Evolutionary conservation across 2,888 invertebrate species (phyloP).

Genomic region (Drosophila algonquin): DNA sequence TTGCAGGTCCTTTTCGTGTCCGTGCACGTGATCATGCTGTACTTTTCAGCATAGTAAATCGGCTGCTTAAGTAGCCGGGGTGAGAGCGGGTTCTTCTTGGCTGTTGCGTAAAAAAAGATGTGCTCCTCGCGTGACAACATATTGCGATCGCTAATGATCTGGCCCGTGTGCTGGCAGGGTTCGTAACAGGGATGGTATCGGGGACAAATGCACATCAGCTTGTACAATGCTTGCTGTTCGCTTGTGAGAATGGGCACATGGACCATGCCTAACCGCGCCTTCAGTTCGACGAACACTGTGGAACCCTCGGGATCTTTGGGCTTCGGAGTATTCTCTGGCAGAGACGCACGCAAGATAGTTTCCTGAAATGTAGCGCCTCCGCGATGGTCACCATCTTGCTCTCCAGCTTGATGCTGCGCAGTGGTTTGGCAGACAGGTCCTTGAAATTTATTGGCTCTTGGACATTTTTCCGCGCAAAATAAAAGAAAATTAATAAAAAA

Average conservation of each 20-base stretch:
- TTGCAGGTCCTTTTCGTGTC: constrained; percentile 68
- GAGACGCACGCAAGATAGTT: constrained; percentile 36
- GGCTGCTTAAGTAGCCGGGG: constrained; percentile 35
- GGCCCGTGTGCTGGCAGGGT: constrained; percentile 80
- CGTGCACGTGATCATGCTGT: too few relatives aligned
- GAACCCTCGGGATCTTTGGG: constrained; percentile 39
- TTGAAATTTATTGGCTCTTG: constrained; percentile 21
- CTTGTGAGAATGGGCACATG: constrained; percentile 6
- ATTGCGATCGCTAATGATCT: constrained; percentile 81
- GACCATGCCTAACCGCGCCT: constrained; percentile 68
- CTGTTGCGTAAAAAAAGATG: constrained; percentile 79
- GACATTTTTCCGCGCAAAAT: constrained; percentile 40
- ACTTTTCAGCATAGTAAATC: too few relatives aligned
- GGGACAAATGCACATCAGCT: constrained; percentile 73
- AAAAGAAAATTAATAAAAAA: constrained; percentile 14
- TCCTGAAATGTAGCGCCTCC: constrained; percentile 43
- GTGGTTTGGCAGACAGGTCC: constrained; percentile 22
- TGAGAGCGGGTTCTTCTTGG: constrained; percentile 71
- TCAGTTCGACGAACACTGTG: constrained; percentile 78
- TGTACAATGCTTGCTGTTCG: constrained; percentile 63
- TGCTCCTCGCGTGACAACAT: constrained; percentile 81
- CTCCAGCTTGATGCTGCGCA: constrained; percentile 42
- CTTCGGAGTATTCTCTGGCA: constrained; percentile 6
- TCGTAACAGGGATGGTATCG: constrained; percentile 69
- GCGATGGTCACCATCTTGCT: constrained; percentile 43